Base-by-base conservation (phyloP, 2,113 vertebrate species). In the Ptilonorhynchus violaceus region DNA sequence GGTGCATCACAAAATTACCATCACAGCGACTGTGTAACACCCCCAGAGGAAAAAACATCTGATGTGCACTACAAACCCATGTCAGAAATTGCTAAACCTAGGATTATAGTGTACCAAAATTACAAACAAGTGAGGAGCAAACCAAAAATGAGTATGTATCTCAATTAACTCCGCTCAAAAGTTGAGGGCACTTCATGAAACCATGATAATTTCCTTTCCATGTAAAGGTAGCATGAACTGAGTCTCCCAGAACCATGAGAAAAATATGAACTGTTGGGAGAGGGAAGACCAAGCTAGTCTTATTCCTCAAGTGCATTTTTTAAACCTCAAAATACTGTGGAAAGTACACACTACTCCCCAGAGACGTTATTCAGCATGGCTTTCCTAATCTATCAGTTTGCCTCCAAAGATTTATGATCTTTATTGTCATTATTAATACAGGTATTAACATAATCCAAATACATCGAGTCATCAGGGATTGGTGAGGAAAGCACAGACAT, bases 381-480 rank as follows among this genome's bases (percentile, higher is more conserved):
- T 81, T 94, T 50, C 72, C 52, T 44, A 59, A 88, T 74, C 31
- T 88, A 66, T 42, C 72, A 67, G 28, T 78, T 85, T 90, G 56
- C 23, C 35, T 56, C 47, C 39, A 60, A 14, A 52, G 9, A 15
- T 70, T 69, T 74, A 69, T 49, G 39, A 63, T 66, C 50, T 92
- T 88, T 90, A 84, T 37, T 83, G 67, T 33, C 46, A 50, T 90
- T 80, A 77, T 77, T 93, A 93, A 90, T 58, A 37, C 35, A 73
- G 41, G 20, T 75, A 73, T 85, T 66, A 83, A 83, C 33, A 79
- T 83, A 95, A 93, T 83, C 67, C 78, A 85, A 89, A 96, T 33
- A 73, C 35, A 76, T 70, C 55, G 64, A 84, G 31, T 60, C 63
- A 92, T 49, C 39, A 58, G 72, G 63, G 68, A 86, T 6, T 64